Evolutionary conservation across 2,113 vertebrate genomes (phyloP), one percentile per base, ranked within the genome.

Genomic region (Gnathonemus longibarbis): DNA sequence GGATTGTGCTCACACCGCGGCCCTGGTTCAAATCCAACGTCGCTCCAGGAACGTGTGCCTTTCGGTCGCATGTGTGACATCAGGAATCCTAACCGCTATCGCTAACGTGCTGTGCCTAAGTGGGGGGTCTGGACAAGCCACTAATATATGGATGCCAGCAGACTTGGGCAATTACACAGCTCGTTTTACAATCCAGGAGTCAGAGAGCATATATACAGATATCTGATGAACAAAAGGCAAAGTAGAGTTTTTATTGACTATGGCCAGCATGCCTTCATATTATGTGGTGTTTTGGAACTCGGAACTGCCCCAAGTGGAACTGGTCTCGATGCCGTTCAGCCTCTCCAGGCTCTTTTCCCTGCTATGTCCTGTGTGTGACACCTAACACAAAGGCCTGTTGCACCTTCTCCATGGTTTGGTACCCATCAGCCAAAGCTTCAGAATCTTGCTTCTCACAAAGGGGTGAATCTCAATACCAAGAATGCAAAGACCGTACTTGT

Each of bases 1-100:
- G 92, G 92, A 92, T 92, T 92, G 87, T 91, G 94, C 92, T 90
- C 89, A 77, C 53, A 27, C 50, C 27, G 50, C 89, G 74, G 17
- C 49, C n/a, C 84, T 80, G 46, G 48, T 87, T 24, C 35, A 74
- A 74, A 56, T 87, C 89, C 17, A 87, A 21, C 80, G 11, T 17
- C 19, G 45, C 39, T 66, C 83, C 83, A 35, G 53, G 19, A 86
- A 49, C 50, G 19, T n/a, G 2, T 83, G 49, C 48, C 3, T 31
- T 58, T 35, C 13, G 2, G n/a, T 53, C 42, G 48, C 52, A 84
- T 56, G 17, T 9, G 31, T 13, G 35, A 19, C 74, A 24, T n/a
- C 52, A 24, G 70, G 49, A 56, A 70, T 42, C 53, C 45, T 42
- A 24, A 35, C n/a, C 3, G 45, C 35, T 45, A n/a, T 31, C 31